Base-by-base conservation (phyloP, 2,113 vertebrate species). In the Cynopterus brachyotis region DNA sequence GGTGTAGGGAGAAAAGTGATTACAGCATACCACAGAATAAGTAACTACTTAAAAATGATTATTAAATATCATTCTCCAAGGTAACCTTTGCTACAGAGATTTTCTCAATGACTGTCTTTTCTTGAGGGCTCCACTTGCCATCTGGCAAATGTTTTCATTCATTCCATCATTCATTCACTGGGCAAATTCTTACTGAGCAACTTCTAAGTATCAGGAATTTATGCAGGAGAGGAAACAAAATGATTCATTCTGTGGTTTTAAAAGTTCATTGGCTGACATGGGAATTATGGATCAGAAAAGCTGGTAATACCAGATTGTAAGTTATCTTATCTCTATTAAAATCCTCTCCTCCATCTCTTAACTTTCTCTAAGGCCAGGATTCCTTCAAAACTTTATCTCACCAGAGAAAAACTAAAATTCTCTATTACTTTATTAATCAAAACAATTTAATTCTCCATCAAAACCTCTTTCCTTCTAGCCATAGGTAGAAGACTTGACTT, bases 401-500 rank as follows among this genome's bases (percentile, higher is more conserved):
- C 64, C 45, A 91, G 50, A 59, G 13, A 12, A 75, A 89, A 96
- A 42, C 37, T 62, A 72, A 75, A 83, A 59, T 32, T 50, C 67
- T 78, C 6, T 92, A 53, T 89, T 62, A 82, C 28, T 91, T 95
- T 94, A 92, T 53, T 88, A 89, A 94, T 92, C 69, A 89, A 69
- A 94, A 82, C 26, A 76, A 78, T 37, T 81, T 62, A 66, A 89
- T 82, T 78, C 55, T 94, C 17, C 59, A 3, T 84, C 59, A 40
- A 95, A 89, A 76, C 0, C 2, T 89, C 75, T 89, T 93, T 16
- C 32, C 6, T 50, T 90, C 80, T 86, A 86, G 24, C 5, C 32
- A 80, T 64, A 35, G 22, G 75, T 57, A 32, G 30, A n/a, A 85
- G 47, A 78, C 37, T 72, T 94, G 42, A 78, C 13, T 89, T 91